phyloP scores from a whole-genome alignment of 2,113 vertebrate species.

The Phylloscopus trochiloides region DNA sequence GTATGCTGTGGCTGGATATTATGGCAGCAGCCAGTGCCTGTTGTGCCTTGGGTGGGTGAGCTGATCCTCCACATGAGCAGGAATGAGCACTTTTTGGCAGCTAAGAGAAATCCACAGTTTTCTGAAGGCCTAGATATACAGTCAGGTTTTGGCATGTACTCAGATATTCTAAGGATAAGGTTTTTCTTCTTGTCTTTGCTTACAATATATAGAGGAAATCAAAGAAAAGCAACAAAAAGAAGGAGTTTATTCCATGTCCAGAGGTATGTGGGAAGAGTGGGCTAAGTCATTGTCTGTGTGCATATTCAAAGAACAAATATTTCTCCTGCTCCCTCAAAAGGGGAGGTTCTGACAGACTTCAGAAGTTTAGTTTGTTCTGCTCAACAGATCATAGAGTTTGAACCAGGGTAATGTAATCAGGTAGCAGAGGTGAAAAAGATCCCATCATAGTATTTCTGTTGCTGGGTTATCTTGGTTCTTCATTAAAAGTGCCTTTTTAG shows the following conservation, averaged over 20 bases:
- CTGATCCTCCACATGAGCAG: accelerated
- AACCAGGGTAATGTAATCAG: neutral
- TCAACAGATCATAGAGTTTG: neutral
- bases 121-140: neutral
- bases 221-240: neutral
- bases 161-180: neutral
- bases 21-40: neutral
- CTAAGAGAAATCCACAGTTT: neutral
- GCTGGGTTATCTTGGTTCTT: neutral
- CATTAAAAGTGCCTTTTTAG: neutral
- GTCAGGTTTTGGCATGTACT: neutral
- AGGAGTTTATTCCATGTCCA: neutral
- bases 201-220: neutral
- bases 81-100: neutral
- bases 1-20: neutral
- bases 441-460: neutral
- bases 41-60: neutral
- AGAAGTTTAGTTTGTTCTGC: neutral
- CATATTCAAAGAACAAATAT: neutral
- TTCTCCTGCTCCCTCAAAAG: neutral
- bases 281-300: neutral
- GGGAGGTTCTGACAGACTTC: neutral
- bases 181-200: neutral
- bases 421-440: neutral
- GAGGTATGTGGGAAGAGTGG: neutral